These are phyloP conservation scores for Schizothorax lantsangensis DNA, from an alignment of 2,797 vertebrate genomes.

Conservation along the genomic window DNA sequence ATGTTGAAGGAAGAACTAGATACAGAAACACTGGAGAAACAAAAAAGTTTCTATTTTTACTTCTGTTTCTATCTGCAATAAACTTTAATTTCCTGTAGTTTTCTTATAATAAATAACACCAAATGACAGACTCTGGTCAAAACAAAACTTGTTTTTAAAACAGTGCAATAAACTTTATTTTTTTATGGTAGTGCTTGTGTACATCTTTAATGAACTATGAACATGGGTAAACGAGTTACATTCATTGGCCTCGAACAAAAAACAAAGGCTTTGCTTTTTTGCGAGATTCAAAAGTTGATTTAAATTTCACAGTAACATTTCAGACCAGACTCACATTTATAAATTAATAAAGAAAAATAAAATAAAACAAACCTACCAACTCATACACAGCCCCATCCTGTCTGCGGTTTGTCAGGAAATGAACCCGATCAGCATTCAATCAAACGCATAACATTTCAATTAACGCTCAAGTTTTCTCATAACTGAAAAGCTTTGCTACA, in stretches of 20 bases:
- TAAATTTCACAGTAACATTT: slow-evolving; percentile 66
- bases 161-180: slow-evolving; percentile 86
- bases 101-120: background rate
- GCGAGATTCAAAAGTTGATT: slow-evolving; percentile 54
- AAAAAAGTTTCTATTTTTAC: background rate
- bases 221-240: slow-evolving; percentile 74
- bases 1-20: background rate
- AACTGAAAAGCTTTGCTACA: slow-evolving; percentile 37
- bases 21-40: background rate
- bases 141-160: slow-evolving; percentile 63
- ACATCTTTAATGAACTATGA: slow-evolving; percentile 81
- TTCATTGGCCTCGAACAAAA: slow-evolving; percentile 76
- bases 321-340: slow-evolving; percentile 23
- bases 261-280: slow-evolving; percentile 53
- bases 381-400: background rate
- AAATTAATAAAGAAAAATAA: slow-evolving; percentile 39
- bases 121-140: background rate
- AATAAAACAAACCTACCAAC: slow-evolving; percentile 29
- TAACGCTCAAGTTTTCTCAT: slow-evolving; percentile 28
- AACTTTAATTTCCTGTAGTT: background rate
- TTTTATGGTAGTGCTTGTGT: slow-evolving; percentile 88
- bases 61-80: background rate
- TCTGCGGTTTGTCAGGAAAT: slow-evolving; percentile 35
- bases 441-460: slow-evolving; percentile 3
- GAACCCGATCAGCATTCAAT: background rate